These are phyloP conservation scores for Rhineura floridana DNA, from an alignment of 2,113 vertebrate species.

Conservation along the genomic window DNA sequence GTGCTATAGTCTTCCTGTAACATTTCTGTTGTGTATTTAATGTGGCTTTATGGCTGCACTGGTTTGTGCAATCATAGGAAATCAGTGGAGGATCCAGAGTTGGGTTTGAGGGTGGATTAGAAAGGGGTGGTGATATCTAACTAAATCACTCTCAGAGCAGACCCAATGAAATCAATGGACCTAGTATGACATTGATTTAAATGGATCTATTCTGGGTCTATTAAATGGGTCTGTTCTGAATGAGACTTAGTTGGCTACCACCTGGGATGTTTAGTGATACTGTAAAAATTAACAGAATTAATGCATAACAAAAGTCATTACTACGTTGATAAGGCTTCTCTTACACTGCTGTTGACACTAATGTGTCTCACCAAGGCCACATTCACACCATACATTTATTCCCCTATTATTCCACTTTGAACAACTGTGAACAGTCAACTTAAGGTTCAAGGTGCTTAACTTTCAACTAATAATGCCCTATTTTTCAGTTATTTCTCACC, in stretches of 20 bases:
- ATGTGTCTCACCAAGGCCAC: background rate
- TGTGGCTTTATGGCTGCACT: conserved; percentile 80
- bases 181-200: no score
- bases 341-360: background rate
- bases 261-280: conserved; percentile 22
- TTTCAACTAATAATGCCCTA: background rate
- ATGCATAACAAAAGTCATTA: conserved; percentile 6
- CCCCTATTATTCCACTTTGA: no score
- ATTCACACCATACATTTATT: background rate
- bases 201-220: no score
- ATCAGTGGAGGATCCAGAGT: conserved; percentile 61
- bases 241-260: no score
- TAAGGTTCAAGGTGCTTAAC: background rate
- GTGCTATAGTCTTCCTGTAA: conserved; percentile 68
- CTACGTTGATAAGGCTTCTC: background rate
- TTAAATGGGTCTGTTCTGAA: no score
- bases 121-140: background rate
- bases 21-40: conserved; percentile 71
- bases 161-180: no score
- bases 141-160: no score
- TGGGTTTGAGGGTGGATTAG: conserved; percentile 32
- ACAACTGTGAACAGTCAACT: background rate
- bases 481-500: background rate
- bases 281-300: conserved; percentile 40
- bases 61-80: conserved; percentile 70